phyloP scores from a whole-genome alignment of 2,888 invertebrate species.

The Oxyteleia sp. region DNA sequence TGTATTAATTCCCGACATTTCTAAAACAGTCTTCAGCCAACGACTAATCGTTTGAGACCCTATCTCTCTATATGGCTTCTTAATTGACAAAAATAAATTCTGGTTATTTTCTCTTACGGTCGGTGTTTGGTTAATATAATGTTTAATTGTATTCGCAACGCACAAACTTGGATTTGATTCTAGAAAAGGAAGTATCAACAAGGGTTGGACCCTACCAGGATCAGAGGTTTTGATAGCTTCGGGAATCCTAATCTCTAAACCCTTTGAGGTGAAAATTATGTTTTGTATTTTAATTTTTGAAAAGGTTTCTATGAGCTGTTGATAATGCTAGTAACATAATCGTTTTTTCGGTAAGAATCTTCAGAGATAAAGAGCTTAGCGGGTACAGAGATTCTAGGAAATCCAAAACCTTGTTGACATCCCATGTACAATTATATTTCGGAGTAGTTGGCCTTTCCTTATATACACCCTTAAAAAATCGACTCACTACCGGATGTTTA shows the following conservation, averaged over 20 bases:
- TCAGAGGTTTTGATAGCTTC: constrained; percentile 54
- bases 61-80: not conserved
- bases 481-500: not conserved
- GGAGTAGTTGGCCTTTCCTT: not conserved
- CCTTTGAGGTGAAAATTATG: not conserved
- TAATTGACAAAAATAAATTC: not conserved
- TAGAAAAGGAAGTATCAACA: not conserved
- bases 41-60: constrained; percentile 11
- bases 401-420: constrained; percentile 23
- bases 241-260: constrained; percentile 51
- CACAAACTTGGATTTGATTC: not conserved
- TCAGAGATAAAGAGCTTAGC: not conserved
- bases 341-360: not conserved
- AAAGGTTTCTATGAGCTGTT: constrained; percentile 15
- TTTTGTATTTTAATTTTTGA: constrained; percentile 2
- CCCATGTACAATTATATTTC: constrained; percentile 20
- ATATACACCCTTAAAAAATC: not conserved
- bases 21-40: constrained; percentile 15
- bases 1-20: constrained; percentile 1
- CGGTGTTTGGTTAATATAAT: not conserved
- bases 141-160: constrained; percentile 1
- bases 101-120: not conserved
- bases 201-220: constrained; percentile 43
- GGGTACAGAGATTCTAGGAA: not conserved
- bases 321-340: not conserved